A percentile compares a stretch with the other conserved stretches of the same genome.
These are phyloP conservation scores for Mya arenaria DNA, from an alignment of 1,140 invertebrate species.

Conservation along the genomic window DNA sequence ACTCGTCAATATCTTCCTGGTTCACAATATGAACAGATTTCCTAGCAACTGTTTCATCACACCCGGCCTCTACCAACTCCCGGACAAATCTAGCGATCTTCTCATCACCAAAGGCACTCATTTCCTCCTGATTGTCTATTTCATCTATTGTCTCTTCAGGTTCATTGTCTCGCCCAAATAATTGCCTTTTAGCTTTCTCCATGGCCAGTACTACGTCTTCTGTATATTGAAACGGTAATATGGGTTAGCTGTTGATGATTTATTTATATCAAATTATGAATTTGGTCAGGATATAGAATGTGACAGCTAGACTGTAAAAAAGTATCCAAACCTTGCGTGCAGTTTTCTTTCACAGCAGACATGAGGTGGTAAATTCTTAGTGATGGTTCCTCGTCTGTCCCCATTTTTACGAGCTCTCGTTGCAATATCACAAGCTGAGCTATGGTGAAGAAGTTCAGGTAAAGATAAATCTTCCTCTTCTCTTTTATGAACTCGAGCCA, in stretches of 20 bases:
- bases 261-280: too few species aligned
- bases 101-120: too few species aligned
- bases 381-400: conserved; percentile 38
- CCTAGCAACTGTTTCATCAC: not conserved
- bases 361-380: conserved; percentile 65
- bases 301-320: too few species aligned
- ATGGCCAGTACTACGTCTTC: too few species aligned
- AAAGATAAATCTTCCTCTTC: conserved; percentile 64
- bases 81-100: not conserved
- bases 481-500: conserved; percentile 70
- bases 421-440: conserved; percentile 75
- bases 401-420: conserved; percentile 65
- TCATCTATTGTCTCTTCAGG: too few species aligned
- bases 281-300: too few species aligned
- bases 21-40: not conserved
- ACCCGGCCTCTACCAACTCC: not conserved
- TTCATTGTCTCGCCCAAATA: too few species aligned
- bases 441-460: conserved; percentile 74
- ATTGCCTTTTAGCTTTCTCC: too few species aligned
- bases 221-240: too few species aligned
- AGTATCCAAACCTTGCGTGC: conserved; percentile 46
- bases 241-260: too few species aligned
- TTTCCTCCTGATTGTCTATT: too few species aligned
- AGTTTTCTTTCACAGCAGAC: conserved; percentile 60
- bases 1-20: not conserved